phyloP scores from a whole-genome alignment of 2,113 vertebrate genomes.

The Nestor notabilis region DNA sequence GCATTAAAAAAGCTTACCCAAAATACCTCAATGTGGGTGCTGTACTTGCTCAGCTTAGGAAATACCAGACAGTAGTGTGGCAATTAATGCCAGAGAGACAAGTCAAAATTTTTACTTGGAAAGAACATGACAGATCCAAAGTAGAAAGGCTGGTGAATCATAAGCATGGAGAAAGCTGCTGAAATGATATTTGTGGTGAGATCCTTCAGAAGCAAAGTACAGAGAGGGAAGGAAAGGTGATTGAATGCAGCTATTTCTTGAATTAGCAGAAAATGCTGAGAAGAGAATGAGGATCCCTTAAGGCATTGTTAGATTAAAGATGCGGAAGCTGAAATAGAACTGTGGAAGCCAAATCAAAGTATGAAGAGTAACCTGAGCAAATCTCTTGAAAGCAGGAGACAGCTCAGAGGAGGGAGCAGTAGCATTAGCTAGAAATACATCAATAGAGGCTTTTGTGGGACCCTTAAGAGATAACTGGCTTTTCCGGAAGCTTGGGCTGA shows the following conservation, averaged over 20 bases:
- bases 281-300: background rate
- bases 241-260: background rate
- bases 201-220: background rate
- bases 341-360: background rate
- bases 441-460: background rate
- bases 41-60: background rate
- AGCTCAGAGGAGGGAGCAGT: background rate
- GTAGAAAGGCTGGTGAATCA: slow-evolving; percentile 34
- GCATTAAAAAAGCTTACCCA: background rate
- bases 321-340: background rate
- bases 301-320: background rate
- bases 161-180: background rate
- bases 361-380: slow-evolving; percentile 1
- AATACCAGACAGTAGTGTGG: background rate
- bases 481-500: background rate
- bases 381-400: background rate
- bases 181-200: background rate
- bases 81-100: background rate
- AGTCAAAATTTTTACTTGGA: background rate
- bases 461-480: background rate
- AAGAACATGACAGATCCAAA: background rate
- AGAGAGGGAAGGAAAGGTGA: background rate
- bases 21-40: slow-evolving; percentile 35
- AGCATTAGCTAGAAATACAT: background rate
- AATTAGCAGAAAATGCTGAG: background rate